Evolutionary conservation across 1,140 invertebrate genomes (phyloP).

Genomic region (Anastrepha ludens): DNA sequence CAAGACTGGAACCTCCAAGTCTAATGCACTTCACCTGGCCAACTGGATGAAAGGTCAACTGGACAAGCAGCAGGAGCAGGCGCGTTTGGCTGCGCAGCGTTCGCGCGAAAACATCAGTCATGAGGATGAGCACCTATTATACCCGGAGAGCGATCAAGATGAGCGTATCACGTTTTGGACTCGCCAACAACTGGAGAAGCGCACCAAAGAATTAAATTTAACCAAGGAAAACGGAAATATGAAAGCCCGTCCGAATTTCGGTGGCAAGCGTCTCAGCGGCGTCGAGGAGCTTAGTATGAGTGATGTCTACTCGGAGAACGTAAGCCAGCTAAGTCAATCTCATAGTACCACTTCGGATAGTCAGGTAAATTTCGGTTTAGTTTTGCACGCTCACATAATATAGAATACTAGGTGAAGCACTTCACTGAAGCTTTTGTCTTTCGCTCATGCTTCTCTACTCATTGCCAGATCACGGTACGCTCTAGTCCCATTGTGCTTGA

Average conservation of each 20-base stretch:
- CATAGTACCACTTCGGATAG: constrained; percentile 83
- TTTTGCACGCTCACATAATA: neutral
- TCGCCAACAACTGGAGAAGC: constrained; percentile 79
- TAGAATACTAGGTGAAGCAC: neutral
- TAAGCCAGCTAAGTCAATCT: constrained; percentile 79
- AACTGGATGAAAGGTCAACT: constrained; percentile 82
- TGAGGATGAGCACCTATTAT: constrained; percentile 69
- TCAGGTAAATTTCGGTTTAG: constrained; percentile 76
- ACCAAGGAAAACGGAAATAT: constrained; percentile 70
- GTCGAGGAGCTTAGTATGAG: constrained; percentile 74
- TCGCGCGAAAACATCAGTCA: constrained; percentile 67
- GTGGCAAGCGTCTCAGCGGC: constrained; percentile 66
- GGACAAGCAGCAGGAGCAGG: constrained; percentile 72
- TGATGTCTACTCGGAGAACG: constrained; percentile 76
- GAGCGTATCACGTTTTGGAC: constrained; percentile 82
- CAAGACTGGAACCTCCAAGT: constrained; percentile 77
- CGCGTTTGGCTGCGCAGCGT: constrained; percentile 66
- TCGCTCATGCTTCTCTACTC: neutral
- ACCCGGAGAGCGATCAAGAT: constrained; percentile 75
- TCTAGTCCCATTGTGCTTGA: constrained; percentile 80
- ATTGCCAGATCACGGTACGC: constrained; percentile 79
- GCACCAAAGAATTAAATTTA: constrained; percentile 80
- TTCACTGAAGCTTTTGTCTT: constrained; percentile 53
- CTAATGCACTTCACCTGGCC: constrained; percentile 79
- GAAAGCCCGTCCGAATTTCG: constrained; percentile 72